These are phyloP conservation scores for Montipora capitata DNA, from an alignment of 92 coral and sea anemone genomes.

Conservation along the genomic window DNA sequence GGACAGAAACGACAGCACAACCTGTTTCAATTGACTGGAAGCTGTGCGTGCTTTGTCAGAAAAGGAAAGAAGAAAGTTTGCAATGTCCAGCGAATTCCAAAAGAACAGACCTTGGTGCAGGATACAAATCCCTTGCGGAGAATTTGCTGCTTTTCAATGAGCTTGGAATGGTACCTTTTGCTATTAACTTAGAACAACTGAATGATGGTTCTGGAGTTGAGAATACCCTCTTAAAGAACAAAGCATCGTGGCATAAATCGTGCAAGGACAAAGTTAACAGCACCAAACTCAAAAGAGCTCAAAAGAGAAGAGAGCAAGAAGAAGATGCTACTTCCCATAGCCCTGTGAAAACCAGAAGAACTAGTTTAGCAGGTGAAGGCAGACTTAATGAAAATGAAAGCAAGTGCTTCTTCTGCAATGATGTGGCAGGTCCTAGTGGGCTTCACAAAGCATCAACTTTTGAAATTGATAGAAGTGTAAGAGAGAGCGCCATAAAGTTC, in stretches of 20 bases:
- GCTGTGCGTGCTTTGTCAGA: conserved; percentile 65
- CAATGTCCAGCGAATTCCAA: conserved; percentile 74
- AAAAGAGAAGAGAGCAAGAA: conserved; percentile 45
- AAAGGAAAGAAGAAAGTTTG: conserved; percentile 44
- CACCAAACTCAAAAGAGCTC: conserved; percentile 51
- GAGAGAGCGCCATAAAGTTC: conserved; percentile 59
- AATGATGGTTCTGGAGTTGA: conserved; percentile 58
- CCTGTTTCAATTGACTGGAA: conserved; percentile 58
- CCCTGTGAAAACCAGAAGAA: conserved; percentile 41
- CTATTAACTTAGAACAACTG: conserved; percentile 34
- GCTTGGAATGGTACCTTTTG: conserved; percentile 26
- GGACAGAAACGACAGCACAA: background rate
- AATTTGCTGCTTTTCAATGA: conserved; percentile 27
- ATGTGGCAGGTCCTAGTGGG: conserved; percentile 37
- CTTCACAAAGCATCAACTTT: conserved; percentile 70
- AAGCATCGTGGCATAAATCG: conserved; percentile 47
- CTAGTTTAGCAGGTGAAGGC: conserved; percentile 9
- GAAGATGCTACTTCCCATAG: background rate
- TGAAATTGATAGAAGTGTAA: conserved; percentile 59
- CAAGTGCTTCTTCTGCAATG: conserved; percentile 71
- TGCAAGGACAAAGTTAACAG: conserved; percentile 31
- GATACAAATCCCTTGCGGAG: conserved; percentile 51
- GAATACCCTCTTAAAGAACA: conserved; percentile 36
- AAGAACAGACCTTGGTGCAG: conserved; percentile 64
- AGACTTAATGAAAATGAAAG: conserved; percentile 17